phyloP scores from a whole-genome alignment of 2,113 vertebrate species.

The Ammodytes dubius region DNA sequence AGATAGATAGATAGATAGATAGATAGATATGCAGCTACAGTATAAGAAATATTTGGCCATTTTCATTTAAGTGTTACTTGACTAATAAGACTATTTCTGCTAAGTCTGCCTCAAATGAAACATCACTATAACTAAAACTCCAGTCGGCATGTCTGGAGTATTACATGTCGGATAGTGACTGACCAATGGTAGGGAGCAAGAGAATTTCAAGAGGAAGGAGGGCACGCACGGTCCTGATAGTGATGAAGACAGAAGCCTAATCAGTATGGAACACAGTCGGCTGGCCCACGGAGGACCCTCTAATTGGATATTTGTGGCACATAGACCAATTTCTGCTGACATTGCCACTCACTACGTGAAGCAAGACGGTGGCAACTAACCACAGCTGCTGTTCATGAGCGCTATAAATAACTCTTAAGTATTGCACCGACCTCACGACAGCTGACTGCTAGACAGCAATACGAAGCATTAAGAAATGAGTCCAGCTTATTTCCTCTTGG shows the following conservation, averaged over 20 bases:
- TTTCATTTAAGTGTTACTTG: background rate
- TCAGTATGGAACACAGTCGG: constrained; percentile 1
- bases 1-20: too few relatives aligned
- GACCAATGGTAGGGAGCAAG: background rate
- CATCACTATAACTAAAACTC: background rate
- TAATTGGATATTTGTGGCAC: constrained; percentile 59
- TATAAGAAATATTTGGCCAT: too few relatives aligned
- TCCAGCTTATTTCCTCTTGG: background rate
- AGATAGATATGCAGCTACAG: too few relatives aligned
- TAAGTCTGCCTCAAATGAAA: background rate
- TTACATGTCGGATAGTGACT: background rate
- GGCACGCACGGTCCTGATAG: background rate
- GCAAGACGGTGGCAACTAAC: constrained; percentile 25
- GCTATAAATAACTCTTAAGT: constrained; percentile 57
- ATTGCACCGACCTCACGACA: constrained; percentile 25
- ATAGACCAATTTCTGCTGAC: constrained; percentile 63
- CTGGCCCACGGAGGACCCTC: constrained; percentile 21
- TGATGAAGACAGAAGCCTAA: background rate
- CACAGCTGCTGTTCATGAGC: constrained; percentile 73
- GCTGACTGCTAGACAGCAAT: constrained; percentile 45
- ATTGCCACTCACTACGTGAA: constrained; percentile 24
- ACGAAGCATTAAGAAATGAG: constrained; percentile 23
- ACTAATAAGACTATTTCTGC: background rate
- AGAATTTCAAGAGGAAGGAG: constrained; percentile 13
- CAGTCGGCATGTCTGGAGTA: background rate